A percentile compares a stretch with the other conserved stretches of the same genome.
Evolutionary conservation across 2,888 invertebrate species (phyloP).

Genomic region (Ellobium chinense): DNA sequence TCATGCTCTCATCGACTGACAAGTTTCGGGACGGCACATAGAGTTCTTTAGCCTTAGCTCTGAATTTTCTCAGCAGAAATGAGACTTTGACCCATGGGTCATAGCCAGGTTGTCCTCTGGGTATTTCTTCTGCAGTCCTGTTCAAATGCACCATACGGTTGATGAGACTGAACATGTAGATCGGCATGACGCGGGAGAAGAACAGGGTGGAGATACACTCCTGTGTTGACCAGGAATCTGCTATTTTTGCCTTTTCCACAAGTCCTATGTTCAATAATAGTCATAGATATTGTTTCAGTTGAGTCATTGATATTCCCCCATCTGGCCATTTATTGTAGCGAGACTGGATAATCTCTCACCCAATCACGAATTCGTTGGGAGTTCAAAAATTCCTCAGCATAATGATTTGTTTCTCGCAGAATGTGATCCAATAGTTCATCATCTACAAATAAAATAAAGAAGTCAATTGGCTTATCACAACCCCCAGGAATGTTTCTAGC

Average conservation of each 20-base stretch:
- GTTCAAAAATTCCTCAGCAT: neutral
- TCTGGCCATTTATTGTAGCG: neutral
- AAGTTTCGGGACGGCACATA: conserved; percentile 8
- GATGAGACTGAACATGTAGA: neutral
- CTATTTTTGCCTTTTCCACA: neutral
- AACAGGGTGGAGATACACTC: neutral
- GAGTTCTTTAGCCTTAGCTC: conserved; percentile 1
- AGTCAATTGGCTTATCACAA: no score
- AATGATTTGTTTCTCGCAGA: conserved; percentile 13
- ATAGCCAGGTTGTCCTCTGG: conserved; percentile 29
- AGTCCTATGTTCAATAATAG: conserved; percentile 11
- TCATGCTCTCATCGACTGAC: conserved; percentile 33
- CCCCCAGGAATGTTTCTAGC: no score
- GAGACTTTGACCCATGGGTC: conserved; percentile 42
- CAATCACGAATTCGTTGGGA: no score
- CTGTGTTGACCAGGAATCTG: neutral
- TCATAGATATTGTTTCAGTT: neutral
- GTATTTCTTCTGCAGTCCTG: neutral
- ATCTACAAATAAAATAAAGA: no score
- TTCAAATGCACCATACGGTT: conserved; percentile 18
- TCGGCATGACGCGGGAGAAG: neutral
- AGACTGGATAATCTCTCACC: neutral
- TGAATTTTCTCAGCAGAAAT: conserved; percentile 19
- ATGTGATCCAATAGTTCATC: no score
- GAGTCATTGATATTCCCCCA: neutral